Base-by-base conservation (phyloP, 1,140 invertebrate genomes). In the Ladona fulva region DNA sequence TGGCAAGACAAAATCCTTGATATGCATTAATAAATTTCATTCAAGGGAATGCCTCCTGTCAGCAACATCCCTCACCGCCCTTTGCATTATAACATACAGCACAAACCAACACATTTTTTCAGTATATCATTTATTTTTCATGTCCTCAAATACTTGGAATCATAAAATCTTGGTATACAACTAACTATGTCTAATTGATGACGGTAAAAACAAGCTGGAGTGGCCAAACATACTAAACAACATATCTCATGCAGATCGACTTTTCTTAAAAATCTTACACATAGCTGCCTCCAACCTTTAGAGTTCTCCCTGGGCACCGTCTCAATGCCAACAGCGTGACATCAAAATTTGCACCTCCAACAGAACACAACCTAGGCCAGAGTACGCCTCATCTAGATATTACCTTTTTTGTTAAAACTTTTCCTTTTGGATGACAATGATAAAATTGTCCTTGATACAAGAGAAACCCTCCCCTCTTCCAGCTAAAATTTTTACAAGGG, bases 121-220 rank as follows among this genome's bases (percentile, higher is more conserved):
- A 66, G 52, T 66, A 66, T 66, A 66, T 66, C n/a, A 66, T 66
- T 66, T 66, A 19, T 19, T 66, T 66, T 66, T 66, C n/a, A 16
- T 19, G 14, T 16, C n/a, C 52, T 22, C n/a, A 16, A 66, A 66
- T 66, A 66, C 52, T 66, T 66, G 52, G 52, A 66, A 66, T 66
- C 52, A 66, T 66, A 66, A 66, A 66, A 66, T 66, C 52, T 66
- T 66, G 52, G 52, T 66, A 66, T 66, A 66, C 52, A 66, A 66
- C 52, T 66, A 66, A 66, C 52, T 66, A 66, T 66, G 52, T 19
- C 52, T 66, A 66, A 66, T 19, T 66, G 52, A 66, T 66, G 52
- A 66, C n/a, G 52, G 52, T 66, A 66, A 66, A 66, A 66, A 66
- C 52, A 66, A 66, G 52, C 52, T 66, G 52, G 52, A 66, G 52